Percentiles rank a stretch among this genome's conserved stretches.
These are phyloP conservation scores for Drosophila niveifrons DNA, from an alignment of 2,888 invertebrate species.

Conservation along the genomic window DNA sequence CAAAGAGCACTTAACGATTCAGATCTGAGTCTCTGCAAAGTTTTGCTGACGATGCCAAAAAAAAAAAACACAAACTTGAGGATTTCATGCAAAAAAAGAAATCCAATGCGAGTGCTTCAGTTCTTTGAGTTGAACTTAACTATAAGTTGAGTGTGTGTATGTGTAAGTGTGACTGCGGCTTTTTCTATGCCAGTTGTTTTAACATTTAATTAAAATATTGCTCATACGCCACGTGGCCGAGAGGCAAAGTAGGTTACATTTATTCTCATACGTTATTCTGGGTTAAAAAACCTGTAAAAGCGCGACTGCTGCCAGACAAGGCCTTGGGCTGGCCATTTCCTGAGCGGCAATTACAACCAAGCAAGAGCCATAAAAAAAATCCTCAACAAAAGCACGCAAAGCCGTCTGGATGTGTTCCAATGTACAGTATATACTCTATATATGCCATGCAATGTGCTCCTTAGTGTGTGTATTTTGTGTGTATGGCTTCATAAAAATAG, in stretches of 20 bases:
- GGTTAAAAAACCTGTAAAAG: slow-evolving; percentile 57
- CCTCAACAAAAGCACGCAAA: slow-evolving; percentile 61
- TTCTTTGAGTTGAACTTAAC: slow-evolving; percentile 27
- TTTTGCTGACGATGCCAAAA: background rate
- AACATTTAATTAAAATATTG: slow-evolving; percentile 67
- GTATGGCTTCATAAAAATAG: slow-evolving; percentile 50
- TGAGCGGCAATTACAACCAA: slow-evolving; percentile 47
- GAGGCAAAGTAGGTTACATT: slow-evolving; percentile 60
- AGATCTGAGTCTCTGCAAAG: slow-evolving; percentile 3
- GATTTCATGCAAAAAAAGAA: background rate
- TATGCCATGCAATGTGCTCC: slow-evolving; percentile 21
- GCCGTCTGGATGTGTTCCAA: slow-evolving; percentile 32
- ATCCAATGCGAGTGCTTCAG: slow-evolving; percentile 7
- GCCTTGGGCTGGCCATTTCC: slow-evolving; percentile 30
- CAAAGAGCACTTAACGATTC: slow-evolving; percentile 7
- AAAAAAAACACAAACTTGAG: slow-evolving; percentile 5
- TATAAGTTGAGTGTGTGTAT: slow-evolving; percentile 9
- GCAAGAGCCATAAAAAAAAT: slow-evolving; percentile 49
- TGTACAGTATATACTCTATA: background rate
- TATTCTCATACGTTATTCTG: slow-evolving; percentile 37
- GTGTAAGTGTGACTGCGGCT: background rate
- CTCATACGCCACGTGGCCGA: slow-evolving; percentile 50
- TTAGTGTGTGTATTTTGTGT: slow-evolving; percentile 11
- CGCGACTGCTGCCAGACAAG: slow-evolving; percentile 44
- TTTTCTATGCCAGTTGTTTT: slow-evolving; percentile 29